Conservation (phyloP, 2,113 vertebrate genomes). For the Aldabrachelys gigantea region DNA sequence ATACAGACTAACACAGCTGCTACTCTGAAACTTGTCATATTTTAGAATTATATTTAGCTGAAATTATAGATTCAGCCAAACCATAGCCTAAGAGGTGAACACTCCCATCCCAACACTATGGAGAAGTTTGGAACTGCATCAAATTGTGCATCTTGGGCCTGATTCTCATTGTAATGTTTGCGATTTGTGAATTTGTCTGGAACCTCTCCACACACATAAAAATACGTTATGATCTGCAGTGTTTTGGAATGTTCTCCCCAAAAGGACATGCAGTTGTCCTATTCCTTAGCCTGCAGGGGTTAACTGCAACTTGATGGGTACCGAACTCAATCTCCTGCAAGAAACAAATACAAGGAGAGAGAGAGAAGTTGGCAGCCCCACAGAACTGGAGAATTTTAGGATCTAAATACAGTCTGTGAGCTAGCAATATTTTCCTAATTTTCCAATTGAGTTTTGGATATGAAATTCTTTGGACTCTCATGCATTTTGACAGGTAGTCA, state of each 20-base stretch:
- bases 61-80: background rate
- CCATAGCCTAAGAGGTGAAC: background rate
- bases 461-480: background rate
- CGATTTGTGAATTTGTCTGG: background rate
- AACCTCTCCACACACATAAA: background rate
- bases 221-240: background rate
- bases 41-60: background rate
- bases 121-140: background rate
- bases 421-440: background rate
- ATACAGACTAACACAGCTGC: no score
- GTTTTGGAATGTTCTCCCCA: background rate
- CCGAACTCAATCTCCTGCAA: rapidly evolving
- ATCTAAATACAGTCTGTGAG: background rate
- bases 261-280: background rate
- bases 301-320: background rate
- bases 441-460: background rate
- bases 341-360: background rate
- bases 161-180: background rate
- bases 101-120: background rate
- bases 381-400: background rate
- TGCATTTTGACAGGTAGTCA: background rate
- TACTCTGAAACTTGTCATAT: background rate
- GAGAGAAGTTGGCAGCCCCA: no score
- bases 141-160: background rate
- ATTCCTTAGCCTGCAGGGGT: background rate